Percentiles rank a stretch among this genome's conserved stretches.
These are phyloP conservation scores for Limonius californicus DNA, from an alignment of 1,140 invertebrate genomes.

Conservation along the genomic window DNA sequence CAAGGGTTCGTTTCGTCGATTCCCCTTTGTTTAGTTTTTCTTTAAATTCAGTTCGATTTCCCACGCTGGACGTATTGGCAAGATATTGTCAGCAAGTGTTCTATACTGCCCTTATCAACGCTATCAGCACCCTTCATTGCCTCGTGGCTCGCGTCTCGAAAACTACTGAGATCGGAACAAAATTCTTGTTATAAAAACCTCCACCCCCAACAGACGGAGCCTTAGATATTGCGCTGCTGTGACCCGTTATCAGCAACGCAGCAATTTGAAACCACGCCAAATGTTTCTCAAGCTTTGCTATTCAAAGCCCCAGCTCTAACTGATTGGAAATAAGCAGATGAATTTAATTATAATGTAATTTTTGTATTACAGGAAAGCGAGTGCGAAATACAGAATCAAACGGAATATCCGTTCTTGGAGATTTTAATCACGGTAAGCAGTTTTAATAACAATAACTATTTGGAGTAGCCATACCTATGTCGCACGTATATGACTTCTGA, in stretches of 20 bases:
- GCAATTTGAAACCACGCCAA: conserved; percentile 30
- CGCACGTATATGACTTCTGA: conserved; percentile 22
- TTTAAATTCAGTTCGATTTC: not conserved
- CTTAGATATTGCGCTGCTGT: conserved; percentile 23
- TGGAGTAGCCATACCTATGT: conserved; percentile 11
- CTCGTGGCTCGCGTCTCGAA: not conserved
- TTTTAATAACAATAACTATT: conserved; percentile 36
- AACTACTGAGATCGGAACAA: conserved; percentile 11
- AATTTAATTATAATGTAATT: conserved; percentile 18
- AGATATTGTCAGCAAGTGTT: conserved; percentile 15
- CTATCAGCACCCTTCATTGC: conserved; percentile 10
- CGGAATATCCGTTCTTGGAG: conserved; percentile 42
- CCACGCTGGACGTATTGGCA: conserved; percentile 14
- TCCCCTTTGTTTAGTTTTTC: not conserved
- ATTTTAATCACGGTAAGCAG: conserved; percentile 46
- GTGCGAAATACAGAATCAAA: conserved; percentile 42
- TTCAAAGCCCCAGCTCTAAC: not conserved
- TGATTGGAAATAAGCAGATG: conserved; percentile 16
- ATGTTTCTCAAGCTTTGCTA: conserved; percentile 20
- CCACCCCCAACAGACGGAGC: conserved; percentile 14
- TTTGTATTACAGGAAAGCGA: conserved; percentile 31
- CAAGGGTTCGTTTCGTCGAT: too few species aligned
- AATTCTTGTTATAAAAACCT: conserved; percentile 23
- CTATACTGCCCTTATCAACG: conserved; percentile 18
- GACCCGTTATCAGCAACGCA: conserved; percentile 22